Percentiles rank a stretch among this genome's conserved stretches.
Evolutionary conservation across 2,888 invertebrate genomes (phyloP).

Genomic region (Nebria salina): DNA sequence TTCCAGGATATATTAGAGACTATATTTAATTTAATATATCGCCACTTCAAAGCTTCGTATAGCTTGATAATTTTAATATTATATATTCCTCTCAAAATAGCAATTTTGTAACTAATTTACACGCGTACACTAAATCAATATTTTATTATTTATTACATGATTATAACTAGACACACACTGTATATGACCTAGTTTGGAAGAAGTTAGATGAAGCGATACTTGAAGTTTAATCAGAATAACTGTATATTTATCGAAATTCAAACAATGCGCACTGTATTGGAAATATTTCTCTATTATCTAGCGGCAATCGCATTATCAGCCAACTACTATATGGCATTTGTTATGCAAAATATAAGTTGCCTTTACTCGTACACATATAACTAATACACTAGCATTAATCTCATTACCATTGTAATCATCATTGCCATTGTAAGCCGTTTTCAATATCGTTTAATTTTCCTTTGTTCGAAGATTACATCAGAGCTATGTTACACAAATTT

Average conservation of each 20-base stretch:
- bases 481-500: neutral
- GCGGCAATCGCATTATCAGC: neutral
- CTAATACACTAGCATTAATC: neutral
- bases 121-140: neutral
- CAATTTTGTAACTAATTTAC: neutral
- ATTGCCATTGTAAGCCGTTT: neutral
- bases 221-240: constrained; percentile 1
- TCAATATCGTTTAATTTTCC: neutral
- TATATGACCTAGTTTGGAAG: neutral
- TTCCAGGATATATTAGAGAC: too few relatives aligned
- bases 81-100: neutral
- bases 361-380: neutral
- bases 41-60: neutral
- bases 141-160: neutral
- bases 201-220: neutral
- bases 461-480: neutral
- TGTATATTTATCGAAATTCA: neutral
- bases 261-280: neutral
- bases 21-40: neutral
- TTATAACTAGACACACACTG: neutral
- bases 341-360: neutral
- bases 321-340: neutral
- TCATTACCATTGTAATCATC: too few relatives aligned
- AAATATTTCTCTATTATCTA: neutral
- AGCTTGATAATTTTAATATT: neutral